Conservation (phyloP, 2,888 invertebrate species). For the Thyatira batis region DNA sequence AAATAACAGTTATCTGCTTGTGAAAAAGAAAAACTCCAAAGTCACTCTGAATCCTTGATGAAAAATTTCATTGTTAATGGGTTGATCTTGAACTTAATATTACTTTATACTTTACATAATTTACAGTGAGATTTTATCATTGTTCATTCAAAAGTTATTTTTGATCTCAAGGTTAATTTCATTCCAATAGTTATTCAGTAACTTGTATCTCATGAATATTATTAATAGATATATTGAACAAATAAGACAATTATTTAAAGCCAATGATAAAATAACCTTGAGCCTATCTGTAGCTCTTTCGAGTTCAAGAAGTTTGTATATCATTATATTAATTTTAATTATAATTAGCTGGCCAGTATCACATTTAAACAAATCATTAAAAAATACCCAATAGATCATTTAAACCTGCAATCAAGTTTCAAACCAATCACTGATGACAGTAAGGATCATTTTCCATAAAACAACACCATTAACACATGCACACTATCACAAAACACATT, state of each 20-base stretch:
- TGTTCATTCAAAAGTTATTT: background rate
- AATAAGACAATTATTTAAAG: background rate
- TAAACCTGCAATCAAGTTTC: conserved; percentile 13
- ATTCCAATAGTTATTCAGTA: background rate
- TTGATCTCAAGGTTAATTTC: background rate
- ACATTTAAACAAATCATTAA: background rate
- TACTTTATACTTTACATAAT: background rate
- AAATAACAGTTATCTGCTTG: no score
- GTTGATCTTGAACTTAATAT: background rate
- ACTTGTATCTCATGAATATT: background rate
- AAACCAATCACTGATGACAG: conserved; percentile 12
- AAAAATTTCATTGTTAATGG: background rate
- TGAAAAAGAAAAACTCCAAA: no score
- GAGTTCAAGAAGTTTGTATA: background rate
- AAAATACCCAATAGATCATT: background rate
- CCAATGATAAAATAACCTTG: background rate
- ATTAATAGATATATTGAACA: background rate
- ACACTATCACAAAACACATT: conserved; percentile 23
- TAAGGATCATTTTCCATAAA: conserved; percentile 20
- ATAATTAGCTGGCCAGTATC: background rate
- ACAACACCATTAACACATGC: conserved; percentile 19
- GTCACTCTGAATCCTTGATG: no score
- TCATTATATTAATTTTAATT: background rate
- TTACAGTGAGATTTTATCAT: background rate
- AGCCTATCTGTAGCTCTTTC: background rate